These are phyloP conservation scores for Petrocephalus zakoni DNA, from an alignment of 2,113 vertebrate genomes.

Conservation along the genomic window DNA sequence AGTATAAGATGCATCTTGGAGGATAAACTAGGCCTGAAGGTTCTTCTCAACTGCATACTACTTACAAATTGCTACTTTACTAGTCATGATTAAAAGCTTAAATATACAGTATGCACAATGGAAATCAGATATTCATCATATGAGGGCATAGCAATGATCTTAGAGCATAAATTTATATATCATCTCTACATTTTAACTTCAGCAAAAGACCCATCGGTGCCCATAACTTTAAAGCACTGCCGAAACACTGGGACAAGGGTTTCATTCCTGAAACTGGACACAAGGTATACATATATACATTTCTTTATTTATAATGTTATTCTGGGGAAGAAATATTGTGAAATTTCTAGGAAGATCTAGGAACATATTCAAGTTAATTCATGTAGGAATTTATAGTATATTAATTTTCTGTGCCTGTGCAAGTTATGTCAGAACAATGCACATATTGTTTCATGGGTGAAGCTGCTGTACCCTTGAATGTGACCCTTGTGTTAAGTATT, in stretches of 20 bases:
- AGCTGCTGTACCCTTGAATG: not conserved
- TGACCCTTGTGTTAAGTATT: not conserved
- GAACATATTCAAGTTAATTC: not conserved
- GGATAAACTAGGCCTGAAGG: not conserved
- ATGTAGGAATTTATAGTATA: not conserved
- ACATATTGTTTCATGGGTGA: not conserved
- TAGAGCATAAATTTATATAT: not conserved
- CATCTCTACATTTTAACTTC: conserved; percentile 1
- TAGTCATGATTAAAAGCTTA: not conserved
- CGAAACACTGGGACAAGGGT: conserved; percentile 56
- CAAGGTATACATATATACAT: conserved; percentile 40
- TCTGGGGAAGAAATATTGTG: not conserved
- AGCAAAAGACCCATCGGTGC: conserved; percentile 35
- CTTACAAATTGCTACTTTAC: not conserved
- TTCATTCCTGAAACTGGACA: conserved; percentile 47
- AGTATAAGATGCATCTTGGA: not conserved
- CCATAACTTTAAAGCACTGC: conserved; percentile 30
- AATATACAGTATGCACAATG: not conserved
- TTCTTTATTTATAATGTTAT: not conserved
- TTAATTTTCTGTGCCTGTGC: not conserved
- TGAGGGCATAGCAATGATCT: not conserved
- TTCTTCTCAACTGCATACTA: not conserved
- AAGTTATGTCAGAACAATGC: not conserved
- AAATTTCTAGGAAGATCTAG: not conserved
- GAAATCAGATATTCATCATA: not conserved